Base-by-base conservation (phyloP, 2,888 invertebrate genomes). In the Iphiclides podalirius region DNA sequence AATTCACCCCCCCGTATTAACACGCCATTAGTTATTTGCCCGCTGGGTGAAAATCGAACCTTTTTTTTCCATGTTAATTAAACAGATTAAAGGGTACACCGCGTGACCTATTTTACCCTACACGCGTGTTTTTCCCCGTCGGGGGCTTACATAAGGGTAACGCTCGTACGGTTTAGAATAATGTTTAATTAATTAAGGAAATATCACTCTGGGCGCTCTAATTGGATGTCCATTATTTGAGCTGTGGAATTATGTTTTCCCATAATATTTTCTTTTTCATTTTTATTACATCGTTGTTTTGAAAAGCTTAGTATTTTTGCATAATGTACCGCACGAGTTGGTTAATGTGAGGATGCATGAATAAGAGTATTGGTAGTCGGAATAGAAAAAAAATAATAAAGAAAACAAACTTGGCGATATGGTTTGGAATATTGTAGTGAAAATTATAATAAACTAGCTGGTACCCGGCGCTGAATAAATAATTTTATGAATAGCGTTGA, bases 71-170 rank as follows among this genome's bases (percentile, higher is more conserved):
- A 75, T 80, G 82, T 82, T 84, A 85, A 87, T 87, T 87, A 86
- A 82, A 78, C 77, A 81, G 81, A 83, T 84, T 84, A 83, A 69
- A 75, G 72, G 67, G 50, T 64, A 67, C 63, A 72, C 59, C 75
- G 76, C 79, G 77, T 85, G 85, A 85, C 86, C 86, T 80, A 85
- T 74, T 87, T 64, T 71, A 74, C 81, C 84, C 81, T 65, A 64
- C 59, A 58, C 61, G 65, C 68, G 64, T 72, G 68, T 67, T 70
- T 68, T 71, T 70, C 55, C 53, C 61, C 39, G 51, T 60, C 62
- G 60, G 61, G 52, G 51, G 54, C 48, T 52, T 53, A 52, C 45
- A 35, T 35, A 44, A 55, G 61, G 55, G 62, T 55, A 55, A 57
- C 64, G 62, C 66, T 61, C 70, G 74, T 78, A 71, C 70, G 81